Base-by-base conservation (phyloP, 2,888 invertebrate species). In the Prostheceraeus crozeri region DNA sequence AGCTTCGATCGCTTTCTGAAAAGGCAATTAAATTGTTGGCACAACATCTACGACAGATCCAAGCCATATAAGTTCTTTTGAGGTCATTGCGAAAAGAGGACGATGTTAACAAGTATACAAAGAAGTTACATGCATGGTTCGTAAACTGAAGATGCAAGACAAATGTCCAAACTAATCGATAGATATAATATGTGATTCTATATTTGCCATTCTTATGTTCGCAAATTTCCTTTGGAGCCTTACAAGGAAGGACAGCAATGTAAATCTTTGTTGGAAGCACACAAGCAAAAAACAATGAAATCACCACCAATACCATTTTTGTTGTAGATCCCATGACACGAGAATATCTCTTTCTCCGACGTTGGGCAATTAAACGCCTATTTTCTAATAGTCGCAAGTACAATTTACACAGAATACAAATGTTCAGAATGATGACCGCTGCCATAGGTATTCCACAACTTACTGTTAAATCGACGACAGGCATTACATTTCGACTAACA, bases 51-150 rank as follows among this genome's bases (percentile, higher is more conserved):
- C n/a, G n/a, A n/a, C n/a, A n/a, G n/a, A n/a, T n/a, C n/a, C n/a
- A n/a, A n/a, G n/a, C n/a, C n/a, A n/a, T n/a, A n/a, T n/a, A n/a
- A n/a, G n/a, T n/a, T n/a, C n/a, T n/a, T n/a, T n/a, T n/a, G n/a
- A 53, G 3, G 30, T 53, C 53, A n/a, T 19, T 16, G 2, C 53
- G 53, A 33, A 53, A 53, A 31, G 25, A 28, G 33, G 23, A 11
- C 3, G 53, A 53, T 16, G 35, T 27, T 14, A 53, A 3, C 25
- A 25, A 35, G 8, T 53, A 53, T 14, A 53, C 31, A 33, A 23
- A 53, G 53, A 53, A 33, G 53, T 53, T 53, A n/a, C 21, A 4
- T n/a, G 23, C 21, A 11, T 33, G 16, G 53, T 53, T 53, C n/a
- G 31, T 14, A 19, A 31, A 53, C 53, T 53, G 53, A 14, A 53